These are phyloP conservation scores for Serilophus lunatus DNA, from an alignment of 2,113 vertebrate species.

Conservation along the genomic window DNA sequence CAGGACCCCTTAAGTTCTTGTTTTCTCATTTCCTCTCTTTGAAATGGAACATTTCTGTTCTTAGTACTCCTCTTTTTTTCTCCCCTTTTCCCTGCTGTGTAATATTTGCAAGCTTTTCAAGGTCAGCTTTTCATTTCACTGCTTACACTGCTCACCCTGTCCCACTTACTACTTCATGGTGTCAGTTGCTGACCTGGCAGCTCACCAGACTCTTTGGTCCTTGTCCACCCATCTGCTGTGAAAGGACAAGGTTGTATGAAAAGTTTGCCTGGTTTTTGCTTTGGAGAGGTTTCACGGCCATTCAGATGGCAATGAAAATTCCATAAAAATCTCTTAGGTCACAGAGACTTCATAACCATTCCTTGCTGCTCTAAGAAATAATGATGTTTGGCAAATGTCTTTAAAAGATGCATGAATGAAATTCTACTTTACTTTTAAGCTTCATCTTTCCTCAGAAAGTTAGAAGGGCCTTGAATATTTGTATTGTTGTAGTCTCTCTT, in stretches of 20 bases:
- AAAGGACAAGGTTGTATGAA: not conserved
- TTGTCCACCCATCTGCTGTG: not conserved
- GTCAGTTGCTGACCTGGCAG: not conserved
- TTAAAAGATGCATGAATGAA: not conserved
- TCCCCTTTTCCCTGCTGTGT: not conserved
- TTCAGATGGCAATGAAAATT: not conserved
- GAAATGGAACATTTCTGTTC: not conserved
- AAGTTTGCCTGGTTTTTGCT: not conserved
- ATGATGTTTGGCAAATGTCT: not conserved
- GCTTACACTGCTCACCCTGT: not conserved
- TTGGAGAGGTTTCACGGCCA: not conserved
- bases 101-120: not conserved
- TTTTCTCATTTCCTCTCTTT: not conserved
- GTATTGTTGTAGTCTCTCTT: not conserved
- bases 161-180: not conserved
- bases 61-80: not conserved
- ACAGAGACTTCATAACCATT: not conserved
- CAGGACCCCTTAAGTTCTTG: not conserved
- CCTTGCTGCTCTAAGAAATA: not conserved
- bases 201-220: not conserved
- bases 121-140: not conserved
- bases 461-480: not conserved
- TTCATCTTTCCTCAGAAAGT: not conserved
- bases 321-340: not conserved
- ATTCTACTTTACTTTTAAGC: not conserved